Conservation (phyloP, 2,888 invertebrate genomes). For the Capitulum mitella region DNA sequence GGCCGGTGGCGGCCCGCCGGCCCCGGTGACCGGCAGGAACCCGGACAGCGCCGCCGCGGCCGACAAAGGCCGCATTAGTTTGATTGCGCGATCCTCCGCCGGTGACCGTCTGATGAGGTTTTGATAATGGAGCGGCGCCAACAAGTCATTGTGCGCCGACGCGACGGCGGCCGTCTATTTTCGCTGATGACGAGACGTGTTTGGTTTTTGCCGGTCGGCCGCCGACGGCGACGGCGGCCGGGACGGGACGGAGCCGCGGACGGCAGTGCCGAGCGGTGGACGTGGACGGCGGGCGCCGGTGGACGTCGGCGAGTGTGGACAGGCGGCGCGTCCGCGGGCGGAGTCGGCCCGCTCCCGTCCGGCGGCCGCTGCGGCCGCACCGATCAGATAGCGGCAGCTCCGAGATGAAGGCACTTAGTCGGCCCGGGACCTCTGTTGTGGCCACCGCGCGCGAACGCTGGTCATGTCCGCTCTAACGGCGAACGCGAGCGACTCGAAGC, state of each 20-base stretch:
- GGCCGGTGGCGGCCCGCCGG: too few species aligned
- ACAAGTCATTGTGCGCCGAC: neutral
- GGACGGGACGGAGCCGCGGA: neutral
- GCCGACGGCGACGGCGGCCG: neutral
- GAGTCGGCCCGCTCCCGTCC: too few species aligned
- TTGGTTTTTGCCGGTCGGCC: neutral
- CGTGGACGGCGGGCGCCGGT: neutral
- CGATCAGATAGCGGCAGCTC: neutral
- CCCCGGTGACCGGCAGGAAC: neutral
- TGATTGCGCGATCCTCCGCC: neutral
- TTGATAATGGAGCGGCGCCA: slow-evolving; percentile 11
- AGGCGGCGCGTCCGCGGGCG: too few species aligned
- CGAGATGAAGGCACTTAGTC: neutral
- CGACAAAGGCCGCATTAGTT: neutral
- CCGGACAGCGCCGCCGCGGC: neutral
- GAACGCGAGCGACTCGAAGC: too few species aligned
- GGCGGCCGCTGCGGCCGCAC: neutral
- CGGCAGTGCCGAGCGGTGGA: neutral
- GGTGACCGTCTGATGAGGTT: neutral
- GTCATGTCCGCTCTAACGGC: too few species aligned
- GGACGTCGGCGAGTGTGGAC: neutral
- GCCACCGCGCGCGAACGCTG: too few species aligned
- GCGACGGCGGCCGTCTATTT: neutral
- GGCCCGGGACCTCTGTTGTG: neutral
- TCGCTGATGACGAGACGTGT: neutral